Conservation (phyloP, 2,797 vertebrate genomes). For the Strix occidentalis region DNA sequence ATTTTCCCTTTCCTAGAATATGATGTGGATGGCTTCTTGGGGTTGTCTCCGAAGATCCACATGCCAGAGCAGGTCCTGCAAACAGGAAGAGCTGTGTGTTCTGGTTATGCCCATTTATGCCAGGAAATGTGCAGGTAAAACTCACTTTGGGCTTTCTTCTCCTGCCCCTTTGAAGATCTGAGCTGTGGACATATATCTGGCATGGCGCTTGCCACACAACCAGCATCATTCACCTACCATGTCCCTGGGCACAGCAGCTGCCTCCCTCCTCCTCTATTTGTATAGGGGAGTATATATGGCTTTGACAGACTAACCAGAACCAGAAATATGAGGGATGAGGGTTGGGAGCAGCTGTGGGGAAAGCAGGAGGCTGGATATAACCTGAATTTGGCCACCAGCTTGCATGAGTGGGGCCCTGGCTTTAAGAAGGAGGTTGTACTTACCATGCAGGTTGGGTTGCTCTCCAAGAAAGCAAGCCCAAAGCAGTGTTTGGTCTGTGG, state of each 20-base stretch:
- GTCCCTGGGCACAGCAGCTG: background rate
- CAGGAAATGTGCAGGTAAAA: slow-evolving; percentile 82
- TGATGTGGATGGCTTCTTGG: slow-evolving; percentile 79
- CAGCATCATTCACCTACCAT: background rate
- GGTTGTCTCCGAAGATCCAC: slow-evolving; percentile 78
- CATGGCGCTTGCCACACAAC: accelerated
- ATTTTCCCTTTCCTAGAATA: slow-evolving; percentile 68
- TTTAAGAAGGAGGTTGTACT: background rate
- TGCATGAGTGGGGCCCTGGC: accelerated
- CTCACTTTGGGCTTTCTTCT: background rate
- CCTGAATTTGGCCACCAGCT: background rate
- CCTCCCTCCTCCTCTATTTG: background rate
- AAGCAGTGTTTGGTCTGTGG: background rate
- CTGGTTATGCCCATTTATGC: slow-evolving; percentile 80
- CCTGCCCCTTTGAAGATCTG: background rate
- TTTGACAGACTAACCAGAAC: background rate
- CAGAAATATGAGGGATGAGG: background rate
- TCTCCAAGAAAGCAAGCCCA: background rate
- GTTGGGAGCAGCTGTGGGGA: background rate
- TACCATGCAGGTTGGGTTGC: background rate
- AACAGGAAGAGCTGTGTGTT: slow-evolving; percentile 79
- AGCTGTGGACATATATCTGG: background rate
- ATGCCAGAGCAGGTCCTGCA: slow-evolving; percentile 79
- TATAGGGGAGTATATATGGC: background rate
- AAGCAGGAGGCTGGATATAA: background rate